phyloP scores from a whole-genome alignment of 2,888 invertebrate species.

The Synergus laeviventris region DNA sequence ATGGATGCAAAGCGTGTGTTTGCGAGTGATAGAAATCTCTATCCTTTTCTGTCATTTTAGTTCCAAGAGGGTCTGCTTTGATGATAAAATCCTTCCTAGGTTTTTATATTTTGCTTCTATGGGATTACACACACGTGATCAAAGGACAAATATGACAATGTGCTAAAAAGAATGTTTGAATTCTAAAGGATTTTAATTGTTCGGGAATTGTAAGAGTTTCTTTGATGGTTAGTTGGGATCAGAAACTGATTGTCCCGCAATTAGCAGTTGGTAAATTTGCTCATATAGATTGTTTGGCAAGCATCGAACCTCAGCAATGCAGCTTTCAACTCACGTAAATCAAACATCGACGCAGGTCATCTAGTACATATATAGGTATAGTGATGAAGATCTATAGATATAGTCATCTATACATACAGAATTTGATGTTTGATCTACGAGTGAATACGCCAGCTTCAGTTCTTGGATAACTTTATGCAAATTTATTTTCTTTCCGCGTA shows the following conservation, averaged over 20 bases:
- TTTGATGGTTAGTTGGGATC: background rate
- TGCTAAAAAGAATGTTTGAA: too few relatives aligned
- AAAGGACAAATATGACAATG: too few relatives aligned
- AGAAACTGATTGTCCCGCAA: background rate
- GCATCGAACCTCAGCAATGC: constrained; percentile 22
- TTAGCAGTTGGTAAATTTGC: constrained; percentile 27
- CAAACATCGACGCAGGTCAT: constrained; percentile 5
- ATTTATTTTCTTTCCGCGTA: background rate
- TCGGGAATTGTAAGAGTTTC: background rate
- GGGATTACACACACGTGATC: too few relatives aligned
- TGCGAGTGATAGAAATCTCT: too few relatives aligned
- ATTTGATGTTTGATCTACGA: background rate
- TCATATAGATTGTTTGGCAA: constrained; percentile 9
- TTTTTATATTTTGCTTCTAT: too few relatives aligned
- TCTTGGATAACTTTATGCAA: background rate
- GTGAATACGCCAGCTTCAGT: constrained; percentile 1
- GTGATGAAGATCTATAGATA: background rate
- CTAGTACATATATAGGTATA: background rate
- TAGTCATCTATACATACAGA: background rate
- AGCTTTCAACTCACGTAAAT: constrained; percentile 20
- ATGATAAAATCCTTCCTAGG: background rate
- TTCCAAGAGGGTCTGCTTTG: too few relatives aligned
- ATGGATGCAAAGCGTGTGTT: too few relatives aligned
- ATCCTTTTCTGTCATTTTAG: too few relatives aligned
- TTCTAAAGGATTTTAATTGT: too few relatives aligned